A percentile compares a stretch with the other conserved stretches of the same genome.
Evolutionary conservation across 2,888 invertebrate species (phyloP).

Genomic region (Drosophila picticornis): DNA sequence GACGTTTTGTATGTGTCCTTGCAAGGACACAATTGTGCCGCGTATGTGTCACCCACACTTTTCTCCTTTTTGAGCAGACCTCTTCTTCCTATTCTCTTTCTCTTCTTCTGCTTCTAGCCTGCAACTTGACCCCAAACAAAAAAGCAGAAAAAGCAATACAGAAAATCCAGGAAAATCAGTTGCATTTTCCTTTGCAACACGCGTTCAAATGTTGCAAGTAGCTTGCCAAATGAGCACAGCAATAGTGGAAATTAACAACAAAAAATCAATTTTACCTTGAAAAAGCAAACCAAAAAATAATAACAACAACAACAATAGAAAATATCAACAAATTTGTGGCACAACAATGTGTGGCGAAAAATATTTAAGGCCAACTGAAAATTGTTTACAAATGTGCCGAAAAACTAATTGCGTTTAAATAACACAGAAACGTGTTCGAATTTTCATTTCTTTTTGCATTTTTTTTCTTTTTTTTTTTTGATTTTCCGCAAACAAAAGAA

Average conservation of each 20-base stretch:
- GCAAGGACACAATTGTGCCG: conserved; percentile 70
- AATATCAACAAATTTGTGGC: conserved; percentile 44
- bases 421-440: conserved; percentile 30
- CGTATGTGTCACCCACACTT: conserved; percentile 26
- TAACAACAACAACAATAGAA: conserved; percentile 20
- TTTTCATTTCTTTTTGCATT: not conserved
- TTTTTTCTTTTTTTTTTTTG: not conserved
- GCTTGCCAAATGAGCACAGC: not conserved
- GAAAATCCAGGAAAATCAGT: conserved; percentile 6
- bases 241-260: conserved; percentile 13
- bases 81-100: not conserved
- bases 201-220: not conserved
- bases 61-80: conserved; percentile 10
- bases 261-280: conserved; percentile 60
- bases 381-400: conserved; percentile 65
- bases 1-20: conserved; percentile 74
- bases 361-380: conserved; percentile 41
- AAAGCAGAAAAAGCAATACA: not conserved
- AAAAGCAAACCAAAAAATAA: conserved; percentile 22
- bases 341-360: conserved; percentile 33
- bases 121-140: conserved; percentile 7
- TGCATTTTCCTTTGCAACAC: not conserved
- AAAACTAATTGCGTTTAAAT: conserved; percentile 74
- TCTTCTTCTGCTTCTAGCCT: not conserved
- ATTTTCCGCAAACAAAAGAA: conserved; percentile 1